Evolutionary conservation across 2,797 vertebrate species (phyloP), one percentile per base, ranked within the genome.

Genomic region (Galagoides demidoff): DNA sequence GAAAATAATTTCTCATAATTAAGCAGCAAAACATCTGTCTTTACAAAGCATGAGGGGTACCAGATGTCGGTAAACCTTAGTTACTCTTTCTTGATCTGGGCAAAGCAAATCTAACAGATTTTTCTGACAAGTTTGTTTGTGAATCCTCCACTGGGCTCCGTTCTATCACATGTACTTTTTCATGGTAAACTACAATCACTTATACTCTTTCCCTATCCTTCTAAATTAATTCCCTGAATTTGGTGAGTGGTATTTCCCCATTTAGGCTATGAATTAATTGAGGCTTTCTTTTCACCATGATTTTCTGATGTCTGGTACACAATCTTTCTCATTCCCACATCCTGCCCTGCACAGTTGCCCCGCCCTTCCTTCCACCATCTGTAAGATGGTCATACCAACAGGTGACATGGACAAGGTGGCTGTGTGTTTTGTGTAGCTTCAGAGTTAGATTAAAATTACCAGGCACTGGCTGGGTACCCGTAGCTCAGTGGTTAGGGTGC

Each of bases 371-470:
- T 57, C 97, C 89, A 76, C 89, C 97, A 94, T 94, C 92, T 92
- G 93, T 96, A 81, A 83, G 73, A 83, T 13, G 98, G 98, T 97
- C 98, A 92, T 97, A 96, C 98, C 97, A 96, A 96, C 98, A 98
- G 97, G 98, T 97, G 98, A 98, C 96, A 96, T 98, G 98, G 98
- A 97, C 98, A 98, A 98, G 98, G 98, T 98, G 98, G 98, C 98
- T 98, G 98, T 98, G 98, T 98, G 98, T 98, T 98, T 98, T 97
- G 98, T 98, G 98, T 98, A 98, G 98, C 98, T 98, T 98, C 98
- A 98, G 97, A 98, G 97, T 98, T 98, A 98, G 98, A 98, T 97
- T 93, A 98, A 98, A 97, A 98, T 98, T 97, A 52, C 14, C 49
- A 52, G 14, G 49, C 14, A 52, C 49, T 52, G 49, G 14, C 14